Evolutionary conservation across 2,888 invertebrate genomes (phyloP).

Genomic region (Dryobotodes eremita): DNA sequence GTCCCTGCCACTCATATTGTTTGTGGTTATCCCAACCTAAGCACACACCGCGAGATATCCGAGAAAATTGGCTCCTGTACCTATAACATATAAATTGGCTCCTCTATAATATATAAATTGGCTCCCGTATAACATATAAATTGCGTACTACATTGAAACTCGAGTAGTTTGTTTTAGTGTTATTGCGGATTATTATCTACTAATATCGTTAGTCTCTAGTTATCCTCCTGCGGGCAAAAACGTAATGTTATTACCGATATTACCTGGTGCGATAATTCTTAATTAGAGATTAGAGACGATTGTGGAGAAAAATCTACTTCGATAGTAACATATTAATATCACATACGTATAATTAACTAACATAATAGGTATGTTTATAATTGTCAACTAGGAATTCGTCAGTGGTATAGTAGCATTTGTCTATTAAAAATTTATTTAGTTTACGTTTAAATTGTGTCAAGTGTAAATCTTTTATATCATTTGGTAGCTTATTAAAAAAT

Average conservation of each 20-base stretch:
- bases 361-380: not conserved
- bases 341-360: not conserved
- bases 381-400: no score
- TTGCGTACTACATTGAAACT: conserved; percentile 1
- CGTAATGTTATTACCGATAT: conserved; percentile 6
- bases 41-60: conserved; percentile 33
- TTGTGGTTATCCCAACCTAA: conserved; percentile 51
- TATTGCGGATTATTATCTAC: conserved; percentile 10
- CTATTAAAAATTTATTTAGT: no score
- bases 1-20: conserved; percentile 28
- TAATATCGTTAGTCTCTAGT: not conserved
- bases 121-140: conserved; percentile 12
- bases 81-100: conserved; percentile 38
- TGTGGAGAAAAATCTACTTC: not conserved
- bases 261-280: not conserved
- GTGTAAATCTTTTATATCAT: no score
- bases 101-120: conserved; percentile 27
- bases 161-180: not conserved
- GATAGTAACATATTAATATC: not conserved
- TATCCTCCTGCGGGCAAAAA: not conserved
- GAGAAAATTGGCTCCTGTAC: conserved; percentile 19
- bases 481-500: no score
- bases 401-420: no score
- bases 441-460: no score
- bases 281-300: not conserved